Conservation (phyloP, 35 echinoderm and acorn worm genomes). For the Anneissia japonica region DNA sequence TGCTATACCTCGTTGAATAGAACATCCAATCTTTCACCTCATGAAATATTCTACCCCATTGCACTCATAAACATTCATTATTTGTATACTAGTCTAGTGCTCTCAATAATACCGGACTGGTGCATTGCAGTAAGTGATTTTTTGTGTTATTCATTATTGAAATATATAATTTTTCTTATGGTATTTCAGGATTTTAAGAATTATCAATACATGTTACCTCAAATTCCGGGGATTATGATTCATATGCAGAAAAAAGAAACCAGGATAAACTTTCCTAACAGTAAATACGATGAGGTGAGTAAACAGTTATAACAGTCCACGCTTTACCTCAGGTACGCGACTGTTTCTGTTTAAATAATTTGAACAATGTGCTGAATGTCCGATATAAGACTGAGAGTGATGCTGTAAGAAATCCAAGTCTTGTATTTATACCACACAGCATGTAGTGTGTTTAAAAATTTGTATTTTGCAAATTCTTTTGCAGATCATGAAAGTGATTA, state of each 20-base stretch:
- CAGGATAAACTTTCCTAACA: slow-evolving; percentile 74
- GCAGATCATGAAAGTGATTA: slow-evolving; percentile 96
- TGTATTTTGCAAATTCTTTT: background rate
- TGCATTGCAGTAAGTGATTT: background rate
- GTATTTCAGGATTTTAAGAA: slow-evolving; percentile 93
- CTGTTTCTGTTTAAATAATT: background rate
- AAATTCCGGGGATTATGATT: slow-evolving; percentile 73
- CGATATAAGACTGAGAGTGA: too few species aligned
- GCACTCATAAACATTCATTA: too few species aligned
- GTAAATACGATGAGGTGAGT: slow-evolving; percentile 95
- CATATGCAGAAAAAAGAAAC: slow-evolving; percentile 96
- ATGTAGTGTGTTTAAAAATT: background rate
- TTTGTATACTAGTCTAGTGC: too few species aligned
- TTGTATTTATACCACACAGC: background rate
- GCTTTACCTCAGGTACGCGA: background rate
- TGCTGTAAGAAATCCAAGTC: background rate
- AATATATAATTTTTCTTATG: background rate
- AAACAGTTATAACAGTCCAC: background rate
- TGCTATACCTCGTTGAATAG: too few species aligned
- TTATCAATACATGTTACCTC: slow-evolving; percentile 92
- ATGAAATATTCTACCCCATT: too few species aligned
- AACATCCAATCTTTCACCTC: too few species aligned
- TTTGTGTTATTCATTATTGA: background rate
- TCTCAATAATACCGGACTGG: background rate
- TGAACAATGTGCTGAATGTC: background rate